phyloP scores from a whole-genome alignment of 2,113 vertebrate genomes.

The Poeciliopsis turrubarensis region DNA sequence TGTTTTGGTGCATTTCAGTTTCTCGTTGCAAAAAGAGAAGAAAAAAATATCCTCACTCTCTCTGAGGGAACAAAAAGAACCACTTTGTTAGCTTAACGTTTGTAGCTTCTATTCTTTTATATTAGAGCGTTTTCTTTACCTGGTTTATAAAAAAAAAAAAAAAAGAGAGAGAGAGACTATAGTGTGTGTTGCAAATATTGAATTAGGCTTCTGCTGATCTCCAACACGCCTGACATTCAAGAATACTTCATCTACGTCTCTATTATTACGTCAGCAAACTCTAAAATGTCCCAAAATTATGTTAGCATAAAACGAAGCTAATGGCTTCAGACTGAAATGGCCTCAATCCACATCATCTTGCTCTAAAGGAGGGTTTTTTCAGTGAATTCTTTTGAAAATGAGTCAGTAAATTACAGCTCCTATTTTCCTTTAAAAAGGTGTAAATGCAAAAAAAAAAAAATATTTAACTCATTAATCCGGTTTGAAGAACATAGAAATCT shows the following conservation, averaged over 20 bases:
- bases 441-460: not conserved
- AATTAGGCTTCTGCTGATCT: conserved; percentile 44
- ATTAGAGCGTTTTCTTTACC: conserved; percentile 57
- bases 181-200: conserved; percentile 63
- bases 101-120: conserved; percentile 69
- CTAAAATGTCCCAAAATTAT: not conserved
- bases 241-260: not conserved
- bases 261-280: not conserved
- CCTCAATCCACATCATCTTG: not conserved
- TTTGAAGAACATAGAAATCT: not conserved
- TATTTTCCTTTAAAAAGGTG: not conserved
- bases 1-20: conserved; percentile 57
- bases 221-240: not conserved
- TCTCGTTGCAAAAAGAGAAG: conserved; percentile 56
- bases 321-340: not conserved
- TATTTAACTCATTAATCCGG: not conserved
- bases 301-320: not conserved
- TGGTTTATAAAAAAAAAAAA: conserved; percentile 73
- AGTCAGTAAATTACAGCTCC: conserved; percentile 44
- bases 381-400: conserved; percentile 22
- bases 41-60: conserved; percentile 65
- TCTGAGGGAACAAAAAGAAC: conserved; percentile 80
- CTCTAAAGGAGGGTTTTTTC: not conserved
- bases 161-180: conserved; percentile 25
- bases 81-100: conserved; percentile 85